Percentiles rank a stretch among this genome's conserved stretches.
These are phyloP conservation scores for Cyrtodaria siliqua DNA, from an alignment of 2,888 invertebrate species.

Conservation along the genomic window DNA sequence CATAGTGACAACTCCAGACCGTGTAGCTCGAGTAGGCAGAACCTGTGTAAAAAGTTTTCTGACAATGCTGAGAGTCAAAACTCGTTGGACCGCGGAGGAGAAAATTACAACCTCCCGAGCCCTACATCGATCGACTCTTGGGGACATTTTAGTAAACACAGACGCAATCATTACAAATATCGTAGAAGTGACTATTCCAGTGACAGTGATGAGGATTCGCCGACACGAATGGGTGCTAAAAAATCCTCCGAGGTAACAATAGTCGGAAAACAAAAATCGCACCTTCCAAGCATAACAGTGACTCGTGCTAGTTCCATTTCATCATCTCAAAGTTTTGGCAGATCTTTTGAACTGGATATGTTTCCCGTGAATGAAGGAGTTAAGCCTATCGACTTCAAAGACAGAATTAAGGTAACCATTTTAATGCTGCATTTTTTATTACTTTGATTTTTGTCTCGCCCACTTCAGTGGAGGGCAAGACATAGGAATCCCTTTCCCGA, in stretches of 20 bases:
- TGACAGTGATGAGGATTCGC: slow-evolving; percentile 78
- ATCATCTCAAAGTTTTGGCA: slow-evolving; percentile 41
- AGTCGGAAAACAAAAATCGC: slow-evolving; percentile 62
- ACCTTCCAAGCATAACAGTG: slow-evolving; percentile 61
- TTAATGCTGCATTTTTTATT: too few species aligned
- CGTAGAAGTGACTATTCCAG: slow-evolving; percentile 80
- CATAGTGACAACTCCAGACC: slow-evolving; percentile 30
- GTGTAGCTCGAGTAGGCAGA: slow-evolving; percentile 40
- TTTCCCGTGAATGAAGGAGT: slow-evolving; percentile 68
- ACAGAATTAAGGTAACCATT: slow-evolving; percentile 75
- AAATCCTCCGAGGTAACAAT: slow-evolving; percentile 28
- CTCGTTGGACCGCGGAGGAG: slow-evolving; percentile 4
- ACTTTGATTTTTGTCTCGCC: too few species aligned
- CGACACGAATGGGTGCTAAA: slow-evolving; percentile 21
- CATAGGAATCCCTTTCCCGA: too few species aligned
- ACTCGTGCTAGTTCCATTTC: slow-evolving; percentile 52
- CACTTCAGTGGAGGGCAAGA: too few species aligned
- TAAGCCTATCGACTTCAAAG: slow-evolving; percentile 76
- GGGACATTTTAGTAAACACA: slow-evolving; percentile 77
- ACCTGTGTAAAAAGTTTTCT: slow-evolving; percentile 55
- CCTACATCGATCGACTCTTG: slow-evolving; percentile 73
- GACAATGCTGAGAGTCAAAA: slow-evolving; percentile 46
- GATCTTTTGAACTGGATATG: slow-evolving; percentile 12
- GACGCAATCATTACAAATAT: slow-evolving; percentile 76
- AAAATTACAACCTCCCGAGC: slow-evolving; percentile 46